Base-by-base conservation (phyloP, 2,888 invertebrate genomes). In the Rhagonycha fulva region DNA sequence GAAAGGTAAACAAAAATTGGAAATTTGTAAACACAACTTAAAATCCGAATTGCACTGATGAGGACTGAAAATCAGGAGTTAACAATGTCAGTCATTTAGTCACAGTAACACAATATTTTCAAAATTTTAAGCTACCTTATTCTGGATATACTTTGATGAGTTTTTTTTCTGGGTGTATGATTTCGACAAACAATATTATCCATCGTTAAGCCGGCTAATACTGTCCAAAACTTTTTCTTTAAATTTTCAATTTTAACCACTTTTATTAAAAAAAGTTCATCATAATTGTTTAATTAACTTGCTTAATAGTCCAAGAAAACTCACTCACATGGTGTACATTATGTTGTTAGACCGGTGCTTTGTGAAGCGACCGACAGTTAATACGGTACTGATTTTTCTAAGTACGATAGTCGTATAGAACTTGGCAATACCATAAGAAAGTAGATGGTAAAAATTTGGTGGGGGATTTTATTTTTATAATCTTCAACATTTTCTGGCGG, bases 351-450 rank as follows among this genome's bases (percentile, higher is more conserved):
- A 73, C 76, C 74, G 75, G 73, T 76, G 74, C 67, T 66, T 68
- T 75, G 68, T 67, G 70, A 19, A 74, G 67, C 63, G 73, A 74
- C 78, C 80, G 82, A 83, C 84, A 84, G 84, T 84, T 84, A 84
- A 81, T 83, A 84, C 84, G 84, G 84, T 84, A 84, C 84, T 84
- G 81, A 77, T 79, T 76, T 76, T 72, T 80, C 76, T 77, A 74
- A 66, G 76, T 71, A 76, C 76, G 78, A 75, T 76, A 72, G 74
- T 30, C 71, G 78, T 76, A 75, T 69, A 72, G 76, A 70, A 76
- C 74, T 2, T 76, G 62, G 75, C 68, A 71, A 73, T 32, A 47
- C 47, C n/a, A 68, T 77, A 79, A 79, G 79, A 79, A 79, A 79
- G 79, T 79, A 76, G 75, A 72, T 71, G 77, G 61, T 30, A 67